A percentile compares a stretch with the other conserved stretches of the same genome.
phyloP scores from a whole-genome alignment of 2,797 vertebrate species.

The Triplophysa bombifrons region DNA sequence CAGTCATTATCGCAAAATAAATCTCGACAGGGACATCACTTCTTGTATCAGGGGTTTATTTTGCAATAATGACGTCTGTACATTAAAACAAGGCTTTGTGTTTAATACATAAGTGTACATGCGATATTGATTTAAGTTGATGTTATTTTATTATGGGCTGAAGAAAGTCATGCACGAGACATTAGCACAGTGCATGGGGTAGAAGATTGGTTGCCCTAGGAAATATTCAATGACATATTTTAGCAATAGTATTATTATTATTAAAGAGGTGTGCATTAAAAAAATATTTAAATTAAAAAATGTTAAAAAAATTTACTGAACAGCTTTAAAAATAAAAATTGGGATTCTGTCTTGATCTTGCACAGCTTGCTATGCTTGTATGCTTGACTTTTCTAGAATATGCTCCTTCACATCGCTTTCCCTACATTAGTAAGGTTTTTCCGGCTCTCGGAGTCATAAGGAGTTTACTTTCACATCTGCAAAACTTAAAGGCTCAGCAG shows the following conservation, averaged over 20 bases:
- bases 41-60: neutral
- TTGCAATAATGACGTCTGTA: neutral
- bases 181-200: neutral
- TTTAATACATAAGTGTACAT: neutral
- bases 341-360: neutral
- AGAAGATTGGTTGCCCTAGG: neutral
- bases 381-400: slow-evolving; percentile 6
- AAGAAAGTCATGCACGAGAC: neutral
- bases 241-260: neutral
- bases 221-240: neutral
- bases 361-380: too few relatives aligned
- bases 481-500: slow-evolving; percentile 68
- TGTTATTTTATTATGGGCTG: neutral
- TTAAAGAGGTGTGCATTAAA: neutral
- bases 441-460: slow-evolving; percentile 48
- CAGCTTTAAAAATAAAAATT: neutral
- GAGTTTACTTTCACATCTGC: slow-evolving; percentile 74
- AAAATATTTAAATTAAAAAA: too few relatives aligned
- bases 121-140: neutral
- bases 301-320: neutral
- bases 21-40: neutral
- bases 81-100: neutral
- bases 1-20: neutral
- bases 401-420: neutral
- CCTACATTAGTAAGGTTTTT: slow-evolving; percentile 34